A percentile compares a stretch with the other conserved stretches of the same genome.
These are phyloP conservation scores for Melipona beecheii DNA, from an alignment of 2,888 invertebrate species.

Conservation along the genomic window DNA sequence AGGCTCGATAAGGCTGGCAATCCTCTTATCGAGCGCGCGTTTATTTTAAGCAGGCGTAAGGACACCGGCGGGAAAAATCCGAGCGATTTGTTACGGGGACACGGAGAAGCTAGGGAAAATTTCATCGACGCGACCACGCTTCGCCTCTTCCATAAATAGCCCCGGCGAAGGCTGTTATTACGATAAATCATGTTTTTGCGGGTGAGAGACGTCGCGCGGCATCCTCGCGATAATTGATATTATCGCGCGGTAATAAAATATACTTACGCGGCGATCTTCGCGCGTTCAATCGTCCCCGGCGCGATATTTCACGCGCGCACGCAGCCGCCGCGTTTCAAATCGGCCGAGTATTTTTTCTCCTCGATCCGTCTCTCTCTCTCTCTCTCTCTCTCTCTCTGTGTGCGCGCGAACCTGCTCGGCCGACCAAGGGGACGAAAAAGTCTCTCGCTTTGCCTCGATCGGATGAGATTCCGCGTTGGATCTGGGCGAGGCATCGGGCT, in stretches of 20 bases:
- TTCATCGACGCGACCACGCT: constrained; percentile 21
- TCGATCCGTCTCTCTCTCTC: background rate
- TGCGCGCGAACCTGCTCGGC: background rate
- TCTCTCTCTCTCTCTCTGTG: no score
- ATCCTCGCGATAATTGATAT: constrained; percentile 50
- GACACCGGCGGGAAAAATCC: background rate
- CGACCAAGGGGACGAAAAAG: constrained; percentile 24
- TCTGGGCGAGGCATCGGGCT: constrained; percentile 57
- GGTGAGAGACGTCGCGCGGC: constrained; percentile 22
- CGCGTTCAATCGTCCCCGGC: constrained; percentile 22
- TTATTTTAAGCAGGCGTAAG: constrained; percentile 12
- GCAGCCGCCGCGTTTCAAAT: background rate
- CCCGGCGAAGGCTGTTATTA: constrained; percentile 38
- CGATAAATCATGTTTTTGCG: constrained; percentile 46
- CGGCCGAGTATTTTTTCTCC: background rate
- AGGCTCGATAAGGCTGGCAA: no score
- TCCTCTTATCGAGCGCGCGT: background rate
- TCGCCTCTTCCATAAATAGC: constrained; percentile 30
- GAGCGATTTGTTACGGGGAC: background rate
- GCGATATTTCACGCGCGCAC: constrained; percentile 7
- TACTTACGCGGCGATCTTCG: constrained; percentile 24
- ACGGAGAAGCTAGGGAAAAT: constrained; percentile 8
- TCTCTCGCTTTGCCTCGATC: constrained; percentile 31
- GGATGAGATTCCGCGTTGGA: constrained; percentile 52
- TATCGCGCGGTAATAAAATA: constrained; percentile 39